Base-by-base conservation (phyloP, 2,113 vertebrate species). In the Ciconia maguari region DNA sequence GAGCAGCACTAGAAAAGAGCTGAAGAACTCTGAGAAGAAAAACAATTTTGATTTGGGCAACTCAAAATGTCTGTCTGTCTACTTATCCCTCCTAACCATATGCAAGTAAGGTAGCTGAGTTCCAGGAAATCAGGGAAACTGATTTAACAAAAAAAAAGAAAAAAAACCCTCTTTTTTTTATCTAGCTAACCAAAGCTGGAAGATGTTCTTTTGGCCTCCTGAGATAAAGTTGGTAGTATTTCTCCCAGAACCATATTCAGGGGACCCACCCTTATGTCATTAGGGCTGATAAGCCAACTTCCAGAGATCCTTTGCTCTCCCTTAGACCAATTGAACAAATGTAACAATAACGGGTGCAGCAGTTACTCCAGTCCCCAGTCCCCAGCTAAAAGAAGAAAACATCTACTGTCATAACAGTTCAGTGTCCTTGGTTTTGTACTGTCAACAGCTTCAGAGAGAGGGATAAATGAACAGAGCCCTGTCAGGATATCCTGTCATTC, bases 401-500 rank as follows among this genome's bases (percentile, higher is more conserved):
- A 86, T 86, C 90, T 64, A 87, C 89, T 96, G 32, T 58, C 87
- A 25, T 49, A 89, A 69, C 49, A 75, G 60, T 12, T 90, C 49
- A 57, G 25, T 70, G 90, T 89, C 82, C 94, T 97, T 93, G 52
- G 52, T 74, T 85, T 69, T 76, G 26, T 72, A 22, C 86, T 92
- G 92, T 94, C 91, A 96, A 76, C 86, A 94, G 77, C 69, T 87
- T 78, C 90, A 94, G 94, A 94, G 91, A 95, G 57, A 91, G 55
- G 75, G 83, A 79, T 76, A 93, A 89, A 87, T 60, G 58, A 83
- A 17, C 29, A 55, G 38, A 68, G 77, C 72, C 92, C 93, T 13
- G 16, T 83, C 98, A 98, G 98, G 98, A 98, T 97, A 97, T 98
- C 98, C 98, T 98, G 98, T 93, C 96, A 98, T 97, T 97, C 95